Evolutionary conservation across 2,797 vertebrate species (phyloP).

Genomic region (Clarias laeviceps): DNA sequence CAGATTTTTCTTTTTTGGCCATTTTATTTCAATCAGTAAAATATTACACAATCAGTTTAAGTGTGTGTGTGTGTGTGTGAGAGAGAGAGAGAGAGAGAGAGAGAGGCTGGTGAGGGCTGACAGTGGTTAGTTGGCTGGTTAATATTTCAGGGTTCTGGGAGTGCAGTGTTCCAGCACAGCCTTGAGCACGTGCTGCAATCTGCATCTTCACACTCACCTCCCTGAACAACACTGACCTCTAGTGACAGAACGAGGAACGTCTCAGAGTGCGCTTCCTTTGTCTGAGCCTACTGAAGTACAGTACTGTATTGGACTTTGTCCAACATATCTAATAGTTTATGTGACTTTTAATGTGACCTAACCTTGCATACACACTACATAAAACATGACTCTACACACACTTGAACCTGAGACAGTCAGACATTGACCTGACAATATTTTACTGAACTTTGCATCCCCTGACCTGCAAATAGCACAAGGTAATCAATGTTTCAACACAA

Average conservation of each 20-base stretch:
- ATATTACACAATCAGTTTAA: neutral
- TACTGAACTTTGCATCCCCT: neutral
- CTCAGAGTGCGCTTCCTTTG: neutral
- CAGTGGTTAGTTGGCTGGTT: conserved; percentile 18
- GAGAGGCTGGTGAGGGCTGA: neutral
- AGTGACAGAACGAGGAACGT: conserved; percentile 47
- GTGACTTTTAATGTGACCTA: neutral
- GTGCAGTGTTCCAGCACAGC: conserved; percentile 25
- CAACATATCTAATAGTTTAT: neutral
- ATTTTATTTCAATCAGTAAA: neutral
- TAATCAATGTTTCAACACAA: neutral
- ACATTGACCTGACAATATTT: neutral
- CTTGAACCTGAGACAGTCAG: neutral
- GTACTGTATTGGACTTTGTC: neutral
- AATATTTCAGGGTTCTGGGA: conserved; percentile 48
- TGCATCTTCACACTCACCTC: neutral
- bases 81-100: neutral
- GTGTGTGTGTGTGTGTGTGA: neutral
- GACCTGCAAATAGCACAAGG: neutral
- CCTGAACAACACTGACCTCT: conserved; percentile 64
- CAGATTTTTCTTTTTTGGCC: neutral
- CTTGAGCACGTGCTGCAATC: conserved; percentile 2
- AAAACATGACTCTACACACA: neutral
- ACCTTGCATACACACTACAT: neutral
- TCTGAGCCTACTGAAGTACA: neutral